Conservation (phyloP, 2,797 vertebrate genomes). For the Thripadectes ignobilis region DNA sequence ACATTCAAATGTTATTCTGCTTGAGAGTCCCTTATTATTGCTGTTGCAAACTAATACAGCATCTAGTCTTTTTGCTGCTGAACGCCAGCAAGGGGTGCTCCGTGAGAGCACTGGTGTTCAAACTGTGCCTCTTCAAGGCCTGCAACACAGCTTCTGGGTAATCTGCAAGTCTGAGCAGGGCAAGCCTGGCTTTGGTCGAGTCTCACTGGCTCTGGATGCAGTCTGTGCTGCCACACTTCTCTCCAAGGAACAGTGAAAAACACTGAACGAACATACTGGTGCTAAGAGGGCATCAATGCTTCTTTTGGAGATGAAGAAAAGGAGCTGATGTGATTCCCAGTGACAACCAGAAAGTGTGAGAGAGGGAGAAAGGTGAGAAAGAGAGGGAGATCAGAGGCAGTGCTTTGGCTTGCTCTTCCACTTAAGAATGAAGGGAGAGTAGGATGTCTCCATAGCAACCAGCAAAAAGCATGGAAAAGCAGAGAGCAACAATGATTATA, state of each 20-base stretch:
- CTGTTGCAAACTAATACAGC: neutral
- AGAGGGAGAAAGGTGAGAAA: conserved; percentile 33
- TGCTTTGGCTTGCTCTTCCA: neutral
- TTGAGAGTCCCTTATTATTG: neutral
- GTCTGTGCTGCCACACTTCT: neutral
- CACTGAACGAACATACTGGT: neutral
- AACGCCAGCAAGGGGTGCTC: neutral
- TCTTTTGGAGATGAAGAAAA: conserved; percentile 19
- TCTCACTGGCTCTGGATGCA: neutral
- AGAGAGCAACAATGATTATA: conserved; percentile 46
- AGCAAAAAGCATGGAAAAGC: conserved; percentile 31
- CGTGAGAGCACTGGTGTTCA: neutral
- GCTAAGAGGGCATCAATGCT: conserved; percentile 37
- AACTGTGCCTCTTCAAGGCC: neutral
- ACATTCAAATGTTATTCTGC: neutral
- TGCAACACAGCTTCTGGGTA: neutral
- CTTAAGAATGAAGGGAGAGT: conserved; percentile 40
- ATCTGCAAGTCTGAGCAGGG: neutral
- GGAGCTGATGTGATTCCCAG: conserved; percentile 22
- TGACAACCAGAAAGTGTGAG: conserved; percentile 40
- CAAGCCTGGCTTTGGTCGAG: neutral
- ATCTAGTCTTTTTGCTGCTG: neutral
- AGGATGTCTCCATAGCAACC: conserved; percentile 54
- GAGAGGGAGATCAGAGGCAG: neutral
- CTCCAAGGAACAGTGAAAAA: neutral